Evolutionary conservation across 2,797 vertebrate species (phyloP).

Genomic region (Rhincodon typus): DNA sequence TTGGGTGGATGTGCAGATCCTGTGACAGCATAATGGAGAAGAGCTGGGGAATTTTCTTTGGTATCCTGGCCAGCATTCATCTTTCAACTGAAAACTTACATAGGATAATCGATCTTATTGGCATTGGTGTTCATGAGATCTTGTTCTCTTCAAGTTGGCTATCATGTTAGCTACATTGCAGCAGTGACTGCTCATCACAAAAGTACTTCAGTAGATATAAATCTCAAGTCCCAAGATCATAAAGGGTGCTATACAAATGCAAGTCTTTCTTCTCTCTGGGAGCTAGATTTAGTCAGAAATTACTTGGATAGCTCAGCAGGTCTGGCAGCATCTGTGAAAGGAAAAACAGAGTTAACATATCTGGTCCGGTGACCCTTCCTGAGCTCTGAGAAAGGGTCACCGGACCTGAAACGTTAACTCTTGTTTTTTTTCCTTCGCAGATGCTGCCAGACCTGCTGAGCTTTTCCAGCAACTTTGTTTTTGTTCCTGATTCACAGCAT

Average conservation of each 20-base stretch:
- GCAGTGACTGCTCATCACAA: not conserved
- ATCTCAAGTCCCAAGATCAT: not conserved
- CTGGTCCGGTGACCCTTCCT: too few relatives aligned
- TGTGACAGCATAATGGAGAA: not conserved
- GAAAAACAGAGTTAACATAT: too few relatives aligned
- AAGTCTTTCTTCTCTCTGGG: not conserved
- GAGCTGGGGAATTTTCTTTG: not conserved
- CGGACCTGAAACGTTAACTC: too few relatives aligned
- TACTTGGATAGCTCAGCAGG: too few relatives aligned
- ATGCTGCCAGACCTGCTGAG: too few relatives aligned
- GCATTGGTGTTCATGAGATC: not conserved
- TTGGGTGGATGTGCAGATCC: not conserved
- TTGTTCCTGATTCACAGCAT: too few relatives aligned
- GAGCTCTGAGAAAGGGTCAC: too few relatives aligned
- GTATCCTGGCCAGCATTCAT: not conserved
- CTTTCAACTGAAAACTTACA: not conserved
- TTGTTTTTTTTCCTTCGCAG: too few relatives aligned
- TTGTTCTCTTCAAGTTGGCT: not conserved
- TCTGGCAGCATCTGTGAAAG: too few relatives aligned
- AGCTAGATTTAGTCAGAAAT: not conserved
- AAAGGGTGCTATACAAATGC: not conserved
- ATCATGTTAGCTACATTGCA: not conserved
- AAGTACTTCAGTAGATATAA: not conserved
- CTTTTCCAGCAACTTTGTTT: too few relatives aligned
- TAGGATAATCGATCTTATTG: not conserved